phyloP scores from a whole-genome alignment of 1,140 invertebrate species.

The Drosophila sp. region DNA sequence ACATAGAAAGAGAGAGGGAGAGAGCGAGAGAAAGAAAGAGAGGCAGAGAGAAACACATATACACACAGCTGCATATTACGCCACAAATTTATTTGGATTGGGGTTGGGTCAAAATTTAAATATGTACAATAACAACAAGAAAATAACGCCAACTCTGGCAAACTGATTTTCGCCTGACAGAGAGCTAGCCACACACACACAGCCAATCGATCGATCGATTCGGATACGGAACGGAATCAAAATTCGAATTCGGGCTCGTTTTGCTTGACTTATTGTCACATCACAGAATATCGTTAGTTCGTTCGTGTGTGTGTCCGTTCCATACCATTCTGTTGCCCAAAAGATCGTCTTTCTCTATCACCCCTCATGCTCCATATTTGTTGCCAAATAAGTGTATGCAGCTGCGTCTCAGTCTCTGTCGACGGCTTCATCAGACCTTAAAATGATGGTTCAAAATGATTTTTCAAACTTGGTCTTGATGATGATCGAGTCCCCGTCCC shows the following conservation, averaged over 20 bases:
- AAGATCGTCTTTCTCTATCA: conserved; percentile 25
- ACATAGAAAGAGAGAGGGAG: neutral
- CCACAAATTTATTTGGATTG: conserved; percentile 70
- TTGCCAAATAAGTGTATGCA: conserved; percentile 30
- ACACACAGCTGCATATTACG: conserved; percentile 69
- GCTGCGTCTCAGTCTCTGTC: conserved; percentile 31
- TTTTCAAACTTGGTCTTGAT: conserved; percentile 59
- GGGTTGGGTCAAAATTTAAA: conserved; percentile 78
- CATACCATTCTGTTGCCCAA: neutral
- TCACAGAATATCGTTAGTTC: neutral
- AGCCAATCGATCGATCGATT: conserved; percentile 39
- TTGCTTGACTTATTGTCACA: conserved; percentile 43
- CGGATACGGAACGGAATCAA: conserved; percentile 22
- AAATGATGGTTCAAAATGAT: conserved; percentile 56
- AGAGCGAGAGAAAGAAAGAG: neutral
- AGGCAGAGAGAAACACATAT: conserved; percentile 13
- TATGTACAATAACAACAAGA: conserved; percentile 48
- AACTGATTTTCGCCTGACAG: conserved; percentile 53
- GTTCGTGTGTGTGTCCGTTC: neutral
- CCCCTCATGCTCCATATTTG: neutral
- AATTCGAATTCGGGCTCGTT: conserved; percentile 44
- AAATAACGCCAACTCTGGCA: conserved; percentile 33
- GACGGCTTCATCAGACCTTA: conserved; percentile 33
- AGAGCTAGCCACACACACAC: neutral
- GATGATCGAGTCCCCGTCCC: neutral